Evolutionary conservation across 2,888 invertebrate species (phyloP), one percentile per base, ranked within the genome.

Genomic region (Tortricodes alternella): DNA sequence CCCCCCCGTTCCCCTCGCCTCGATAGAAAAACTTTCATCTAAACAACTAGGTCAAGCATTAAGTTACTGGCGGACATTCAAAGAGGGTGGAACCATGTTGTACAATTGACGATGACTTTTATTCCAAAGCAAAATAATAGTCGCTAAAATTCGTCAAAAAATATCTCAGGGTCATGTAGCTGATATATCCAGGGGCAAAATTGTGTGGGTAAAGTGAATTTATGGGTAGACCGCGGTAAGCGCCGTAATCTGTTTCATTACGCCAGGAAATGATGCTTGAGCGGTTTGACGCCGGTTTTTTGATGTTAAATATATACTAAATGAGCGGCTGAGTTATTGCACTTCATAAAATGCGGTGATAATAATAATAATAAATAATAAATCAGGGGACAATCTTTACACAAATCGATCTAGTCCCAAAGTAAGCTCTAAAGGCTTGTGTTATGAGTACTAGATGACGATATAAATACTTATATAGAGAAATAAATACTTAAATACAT

Each of bases 221-320:
- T 56, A 56, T 50, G 44, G 37, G 24, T 18, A 43, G 21, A 29
- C 56, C 35, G 35, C 43, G 37, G 29, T 35, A 15, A n/a, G 19
- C 49, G 43, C 21, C 13, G 56, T 56, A 56, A 56, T 56, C 56
- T 56, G 44, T 50, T 56, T 56, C 44, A 56, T 56, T 56, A 44
- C 38, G 44, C 16, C 18, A 43, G 56, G 56, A 56, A 50, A 56
- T 56, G 56, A 56, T 13, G 50, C 29, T 23, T 19, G 9, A 44
- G 21, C 43, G 43, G 34, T 49, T 56, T 49, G 41, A 44, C 43
- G 35, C 11, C 11, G 4, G 16, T 24, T 11, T 43, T 39, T 29
- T 44, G 7, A 15, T 29, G n/a, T 11, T n/a, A 4, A 3, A 0
- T 9, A 8, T 23, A 23, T 24, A 24, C 1, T n/a, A n/a, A n/a